A percentile compares a stretch with the other conserved stretches of the same genome.
Evolutionary conservation across 2,113 vertebrate genomes (phyloP).

Genomic region (Alethe castanea): DNA sequence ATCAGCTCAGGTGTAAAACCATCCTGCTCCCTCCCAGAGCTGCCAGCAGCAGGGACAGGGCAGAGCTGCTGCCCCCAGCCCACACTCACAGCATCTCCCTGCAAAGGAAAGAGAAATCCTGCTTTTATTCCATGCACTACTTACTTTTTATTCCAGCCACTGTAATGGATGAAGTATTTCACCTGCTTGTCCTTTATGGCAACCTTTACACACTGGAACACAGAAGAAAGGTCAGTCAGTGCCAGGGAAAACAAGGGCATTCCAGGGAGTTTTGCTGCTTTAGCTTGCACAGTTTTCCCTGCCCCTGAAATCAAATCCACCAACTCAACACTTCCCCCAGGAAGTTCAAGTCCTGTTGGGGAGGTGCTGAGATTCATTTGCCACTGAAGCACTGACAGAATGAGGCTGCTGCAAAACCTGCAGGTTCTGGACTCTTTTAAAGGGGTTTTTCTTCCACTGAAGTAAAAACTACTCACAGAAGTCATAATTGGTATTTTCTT

Average conservation of each 20-base stretch:
- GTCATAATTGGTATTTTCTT: neutral
- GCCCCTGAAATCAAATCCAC: neutral
- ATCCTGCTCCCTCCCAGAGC: accelerated
- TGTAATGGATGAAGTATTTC: conserved; percentile 99
- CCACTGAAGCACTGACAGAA: neutral
- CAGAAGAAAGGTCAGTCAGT: conserved; percentile 16
- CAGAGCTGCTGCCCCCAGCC: neutral
- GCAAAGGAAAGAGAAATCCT: neutral
- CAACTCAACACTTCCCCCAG: neutral
- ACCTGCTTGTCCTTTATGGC: conserved; percentile 99
- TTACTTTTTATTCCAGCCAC: conserved; percentile 99
- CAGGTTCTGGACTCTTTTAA: neutral
- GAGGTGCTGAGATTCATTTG: neutral
- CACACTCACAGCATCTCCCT: neutral
- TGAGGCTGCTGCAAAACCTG: neutral
- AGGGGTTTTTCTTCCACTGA: neutral
- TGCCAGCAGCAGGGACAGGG: neutral
- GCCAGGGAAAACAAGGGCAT: neutral
- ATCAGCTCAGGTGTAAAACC: neutral
- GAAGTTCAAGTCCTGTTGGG: neutral
- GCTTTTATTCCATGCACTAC: conserved; percentile 57
- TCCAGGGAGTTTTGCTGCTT: neutral
- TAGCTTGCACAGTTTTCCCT: neutral
- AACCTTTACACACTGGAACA: conserved; percentile 94
- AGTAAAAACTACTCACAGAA: neutral